A percentile compares a stretch with the other conserved stretches of the same genome.
Conservation (phyloP, 1,140 invertebrate species). For the Drosophila cardini region DNA sequence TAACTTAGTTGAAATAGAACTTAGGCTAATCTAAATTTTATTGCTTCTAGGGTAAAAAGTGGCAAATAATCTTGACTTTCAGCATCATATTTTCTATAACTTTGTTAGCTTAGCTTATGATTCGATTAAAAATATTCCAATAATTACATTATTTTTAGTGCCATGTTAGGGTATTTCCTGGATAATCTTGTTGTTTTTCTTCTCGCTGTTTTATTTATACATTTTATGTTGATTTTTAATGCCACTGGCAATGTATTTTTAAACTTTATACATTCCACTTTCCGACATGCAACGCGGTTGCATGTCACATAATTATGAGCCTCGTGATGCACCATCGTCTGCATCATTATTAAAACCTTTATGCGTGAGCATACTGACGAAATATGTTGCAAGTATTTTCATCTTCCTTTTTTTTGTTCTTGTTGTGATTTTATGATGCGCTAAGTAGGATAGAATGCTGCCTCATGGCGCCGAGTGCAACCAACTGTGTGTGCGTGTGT, state of each 20-base stretch:
- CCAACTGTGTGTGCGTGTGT: slow-evolving; percentile 21
- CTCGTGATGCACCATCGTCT: slow-evolving; percentile 46
- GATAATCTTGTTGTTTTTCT: neutral
- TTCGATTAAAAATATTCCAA: neutral
- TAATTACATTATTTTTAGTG: neutral
- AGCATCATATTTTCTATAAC: too few species aligned
- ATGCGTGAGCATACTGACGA: slow-evolving; percentile 66
- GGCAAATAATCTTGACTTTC: too few species aligned
- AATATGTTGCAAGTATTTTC: slow-evolving; percentile 40
- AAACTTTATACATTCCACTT: slow-evolving; percentile 57
- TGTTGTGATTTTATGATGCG: slow-evolving; percentile 59
- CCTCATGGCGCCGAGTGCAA: slow-evolving; percentile 39
- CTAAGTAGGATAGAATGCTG: slow-evolving; percentile 68
- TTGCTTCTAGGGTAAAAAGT: too few species aligned
- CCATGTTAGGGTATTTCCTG: slow-evolving; percentile 1
- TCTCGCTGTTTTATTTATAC: neutral
- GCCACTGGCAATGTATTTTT: slow-evolving; percentile 50
- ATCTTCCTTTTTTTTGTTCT: slow-evolving; percentile 7
- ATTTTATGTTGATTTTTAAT: slow-evolving; percentile 19
- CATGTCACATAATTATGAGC: slow-evolving; percentile 81
- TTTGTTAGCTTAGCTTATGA: too few species aligned
- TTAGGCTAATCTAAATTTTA: too few species aligned
- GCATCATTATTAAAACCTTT: slow-evolving; percentile 79
- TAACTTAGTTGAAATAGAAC: too few species aligned
- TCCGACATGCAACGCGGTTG: slow-evolving; percentile 36